Evolutionary conservation across 30 jellyfish, hydroid and myxozoan genomes (phyloP), one percentile per base, ranked within the genome.

Genomic region (Aurelia sp.): DNA sequence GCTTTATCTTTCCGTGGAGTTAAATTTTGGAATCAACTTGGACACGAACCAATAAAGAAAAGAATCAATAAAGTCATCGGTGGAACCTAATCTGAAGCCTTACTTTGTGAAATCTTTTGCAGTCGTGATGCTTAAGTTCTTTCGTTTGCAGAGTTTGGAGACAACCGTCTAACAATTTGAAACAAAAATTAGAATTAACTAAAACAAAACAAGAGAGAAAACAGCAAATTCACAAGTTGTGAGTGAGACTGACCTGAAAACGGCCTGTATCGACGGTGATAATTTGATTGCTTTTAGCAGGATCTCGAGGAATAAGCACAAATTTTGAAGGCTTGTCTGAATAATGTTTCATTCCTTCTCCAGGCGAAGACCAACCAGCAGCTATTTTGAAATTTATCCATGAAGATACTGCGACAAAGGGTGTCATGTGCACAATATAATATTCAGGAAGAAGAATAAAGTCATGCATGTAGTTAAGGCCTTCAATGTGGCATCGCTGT

Each of bases 401-500:
- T 11, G 72, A 18, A 35, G 94, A 44, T n/a, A 82, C 90, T 71
- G 90, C 81, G 55, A 96, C 95, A 74, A 95, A 95, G 37, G 99
- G 99, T 0, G 99, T 95, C 62, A 82, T 89, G 73, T 95, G 99
- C 66, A 90, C 90, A 20, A 95, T 65, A 76, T 89, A 95, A 62
- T 86, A 95, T 61, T 89, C 97, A 15, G 97, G 97, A 33, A 95
- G 84, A 1, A 95, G 81, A 2, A 88, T 81, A 53, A 95, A 90
- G 69, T 95, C 99, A 70, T 95, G 99, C 79, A 97, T 76, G 88
- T 95, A 95, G 71, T 95, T 95, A 41, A 95, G 90, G 10, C 96
- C 97, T 9, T 86, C 94, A 40, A 95, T 91, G 33, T 78, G 82
- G 80, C 70, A 51, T 41, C 66, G 57, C 62, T 77, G 90, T 59